Evolutionary conservation across 2,888 invertebrate species (phyloP), one percentile per base, ranked within the genome.

Genomic region (Hypercompe scribonia): DNA sequence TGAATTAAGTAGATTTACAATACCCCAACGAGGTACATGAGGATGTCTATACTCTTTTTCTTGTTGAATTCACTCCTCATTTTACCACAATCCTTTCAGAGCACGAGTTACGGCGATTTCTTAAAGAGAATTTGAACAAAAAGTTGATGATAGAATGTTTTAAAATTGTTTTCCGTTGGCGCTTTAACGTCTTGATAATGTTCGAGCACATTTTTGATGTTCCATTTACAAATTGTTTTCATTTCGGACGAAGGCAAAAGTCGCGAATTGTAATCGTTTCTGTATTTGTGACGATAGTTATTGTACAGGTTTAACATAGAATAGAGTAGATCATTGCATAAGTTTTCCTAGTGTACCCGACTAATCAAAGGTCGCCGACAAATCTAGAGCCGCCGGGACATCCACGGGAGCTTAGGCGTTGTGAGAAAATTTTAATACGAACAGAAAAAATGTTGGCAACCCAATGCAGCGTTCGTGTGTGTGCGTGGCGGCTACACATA

Each of bases 381-480:
- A n/a, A n/a, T n/a, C n/a, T n/a, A 80, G 87, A 79, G 86, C 84
- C 86, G 88, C 86, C 85, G 86, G 86, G 87, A 86, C 68, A 78
- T 84, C 84, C 80, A 82, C 80, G 82, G 83, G 88, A 86, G 85
- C 87, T 86, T 87, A 87, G 86, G 80, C 87, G 86, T 80, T 82
- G 79, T 78, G 87, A 83, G 89, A 86, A 90, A 91, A 92, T 93
- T 94, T 93, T 93, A 91, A 93, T 92, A 89, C 87, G 86, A 88
- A 87, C 87, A 88, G 90, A 92, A 94, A 94, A 93, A 94, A 93
- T 86, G 86, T 86, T 91, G 91, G 90, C 93, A 93, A 84, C 91
- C 89, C 92, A 88, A 88, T 90, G 92, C 91, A 89, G 72, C 78
- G 83, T 63, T 83, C 78, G 78, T 79, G 85, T 90, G 93, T 94